Base-by-base conservation (phyloP, 2,888 invertebrate genomes). In the Autographa gamma region DNA sequence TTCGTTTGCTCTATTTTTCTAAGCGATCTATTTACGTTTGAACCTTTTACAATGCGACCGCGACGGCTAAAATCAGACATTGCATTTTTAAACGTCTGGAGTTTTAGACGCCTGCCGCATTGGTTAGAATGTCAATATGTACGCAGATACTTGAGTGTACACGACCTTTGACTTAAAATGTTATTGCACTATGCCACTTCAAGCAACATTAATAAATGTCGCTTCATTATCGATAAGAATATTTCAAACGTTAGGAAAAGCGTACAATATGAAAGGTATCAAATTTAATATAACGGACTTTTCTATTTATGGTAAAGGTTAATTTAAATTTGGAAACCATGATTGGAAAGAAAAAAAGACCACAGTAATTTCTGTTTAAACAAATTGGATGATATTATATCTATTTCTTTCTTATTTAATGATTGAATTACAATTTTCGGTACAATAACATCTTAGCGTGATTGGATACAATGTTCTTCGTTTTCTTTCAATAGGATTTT, bases 21-120 rank as follows among this genome's bases (percentile, higher is more conserved):
- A 66, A 76, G 72, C 65, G 56, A 74, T 71, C 63, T 71, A 74
- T 80, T 73, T 74, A 73, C 62, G 66, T 41, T 67, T 60, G 62
- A 52, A 64, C 56, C 56, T 70, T 54, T 54, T 69, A 66, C 66
- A 70, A 73, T 69, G 64, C 66, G 58, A 61, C 48, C 43, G 70
- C 65, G 58, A 52, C 59, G 63, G 69, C 69, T 66, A 60, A 56
- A 64, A 34, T 66, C 52, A 62, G 59, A 9, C 14, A 34, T 63
- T 71, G 68, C 60, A 62, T 59, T 71, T 80, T 71, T 65, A 62
- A 60, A n/a, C 65, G 60, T 18, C 63, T 76, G 41, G 19, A 64
- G 31, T 66, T 61, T 66, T 25, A 66, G 14, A 43, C 1, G 18
- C 18, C 48, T 56, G n/a, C 11, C 11, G 9, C 54, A 8, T 19